Percentiles rank a stretch among this genome's conserved stretches.
These are phyloP conservation scores for Patella ulyssiponensis DNA, from an alignment of 2,888 invertebrate genomes.

Conservation along the genomic window DNA sequence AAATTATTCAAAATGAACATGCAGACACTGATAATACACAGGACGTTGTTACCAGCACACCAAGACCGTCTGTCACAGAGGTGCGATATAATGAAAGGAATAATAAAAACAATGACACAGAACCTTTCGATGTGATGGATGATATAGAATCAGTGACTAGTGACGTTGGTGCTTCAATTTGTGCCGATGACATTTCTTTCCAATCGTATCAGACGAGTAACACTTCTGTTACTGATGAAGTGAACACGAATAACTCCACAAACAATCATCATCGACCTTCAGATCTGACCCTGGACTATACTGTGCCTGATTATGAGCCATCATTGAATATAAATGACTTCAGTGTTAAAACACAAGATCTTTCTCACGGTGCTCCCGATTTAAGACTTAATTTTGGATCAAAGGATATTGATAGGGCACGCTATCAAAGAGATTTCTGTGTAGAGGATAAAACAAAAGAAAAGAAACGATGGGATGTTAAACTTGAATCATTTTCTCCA, in stretches of 20 bases:
- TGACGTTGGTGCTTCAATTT: background rate
- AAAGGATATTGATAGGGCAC: slow-evolving; percentile 53
- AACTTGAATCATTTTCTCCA: slow-evolving; percentile 41
- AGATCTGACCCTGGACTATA: background rate
- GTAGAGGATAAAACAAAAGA: slow-evolving; percentile 36
- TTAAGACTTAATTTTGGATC: slow-evolving; percentile 52
- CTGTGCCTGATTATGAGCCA: slow-evolving; percentile 4
- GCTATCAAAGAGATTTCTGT: slow-evolving; percentile 61
- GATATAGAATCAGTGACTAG: slow-evolving; percentile 13
- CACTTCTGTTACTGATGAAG: background rate
- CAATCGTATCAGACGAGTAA: slow-evolving; percentile 1
- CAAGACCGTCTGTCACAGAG: slow-evolving; percentile 23
- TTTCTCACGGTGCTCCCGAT: background rate
- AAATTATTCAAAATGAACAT: slow-evolving; percentile 42
- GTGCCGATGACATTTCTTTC: background rate
- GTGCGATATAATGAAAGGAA: background rate
- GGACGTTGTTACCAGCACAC: background rate
- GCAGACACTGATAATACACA: slow-evolving; percentile 38
- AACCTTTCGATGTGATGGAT: background rate
- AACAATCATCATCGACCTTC: background rate
- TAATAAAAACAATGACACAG: slow-evolving; percentile 13
- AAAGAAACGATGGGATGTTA: slow-evolving; percentile 49
- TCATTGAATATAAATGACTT: slow-evolving; percentile 13
- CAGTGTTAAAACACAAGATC: slow-evolving; percentile 6
- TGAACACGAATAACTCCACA: background rate